phyloP scores from a whole-genome alignment of 2,797 vertebrate genomes.

The Toxotes lorentzi region DNA sequence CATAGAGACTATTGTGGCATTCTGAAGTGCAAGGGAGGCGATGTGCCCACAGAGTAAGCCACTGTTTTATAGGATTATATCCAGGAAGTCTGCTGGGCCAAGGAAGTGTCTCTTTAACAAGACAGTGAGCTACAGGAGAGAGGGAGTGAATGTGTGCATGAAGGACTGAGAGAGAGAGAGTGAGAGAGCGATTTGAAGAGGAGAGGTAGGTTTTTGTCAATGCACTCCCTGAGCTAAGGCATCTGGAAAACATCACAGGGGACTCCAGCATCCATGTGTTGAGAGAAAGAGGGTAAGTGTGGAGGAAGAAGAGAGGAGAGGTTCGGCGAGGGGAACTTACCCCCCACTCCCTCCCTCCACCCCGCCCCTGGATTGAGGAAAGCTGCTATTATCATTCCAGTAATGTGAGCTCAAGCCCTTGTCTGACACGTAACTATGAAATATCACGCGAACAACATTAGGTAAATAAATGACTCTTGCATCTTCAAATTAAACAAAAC shows the following conservation, averaged over 20 bases:
- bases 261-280: conserved; percentile 81
- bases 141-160: conserved; percentile 35
- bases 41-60: conserved; percentile 56
- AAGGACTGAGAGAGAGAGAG: conserved; percentile 42
- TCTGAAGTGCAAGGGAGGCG: conserved; percentile 17
- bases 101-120: conserved; percentile 80
- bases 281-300: conserved; percentile 68
- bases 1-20: conserved; percentile 26
- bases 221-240: conserved; percentile 70
- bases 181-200: conserved; percentile 50
- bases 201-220: conserved; percentile 68
- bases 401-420: conserved; percentile 84
- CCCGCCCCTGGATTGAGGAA: conserved; percentile 77
- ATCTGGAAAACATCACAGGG: conserved; percentile 86
- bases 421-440: conserved; percentile 85
- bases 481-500: conserved; percentile 82
- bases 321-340: conserved; percentile 65
- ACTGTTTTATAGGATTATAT: conserved; percentile 73
- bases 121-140: conserved; percentile 67
- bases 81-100: conserved; percentile 69
- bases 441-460: conserved; percentile 86
- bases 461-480: conserved; percentile 82
- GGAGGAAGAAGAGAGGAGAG: conserved; percentile 70
- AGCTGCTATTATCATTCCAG: conserved; percentile 88
- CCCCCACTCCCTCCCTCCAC: conserved; percentile 14